A percentile compares a stretch with the other conserved stretches of the same genome.
These are phyloP conservation scores for Caenorhabditis briggsae DNA, from an alignment of 1,140 invertebrate species.

Conservation along the genomic window DNA sequence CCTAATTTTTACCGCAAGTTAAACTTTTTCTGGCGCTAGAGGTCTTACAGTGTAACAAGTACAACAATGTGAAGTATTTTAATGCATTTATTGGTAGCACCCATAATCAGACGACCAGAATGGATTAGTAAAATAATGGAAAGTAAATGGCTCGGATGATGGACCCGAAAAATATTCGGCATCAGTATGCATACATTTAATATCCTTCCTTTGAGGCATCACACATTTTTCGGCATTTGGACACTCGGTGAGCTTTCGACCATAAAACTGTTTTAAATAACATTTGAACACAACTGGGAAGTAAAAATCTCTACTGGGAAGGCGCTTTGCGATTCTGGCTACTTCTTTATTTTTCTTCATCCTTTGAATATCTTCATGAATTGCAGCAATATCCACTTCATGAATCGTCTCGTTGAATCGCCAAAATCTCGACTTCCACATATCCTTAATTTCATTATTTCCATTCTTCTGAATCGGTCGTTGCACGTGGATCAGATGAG, in stretches of 20 bases:
- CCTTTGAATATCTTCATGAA: neutral
- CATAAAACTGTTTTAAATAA: neutral
- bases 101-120: constrained; percentile 14
- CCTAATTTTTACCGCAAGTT: no score
- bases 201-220: neutral
- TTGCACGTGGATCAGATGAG: neutral
- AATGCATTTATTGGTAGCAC: constrained; percentile 28
- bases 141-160: neutral
- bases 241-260: neutral
- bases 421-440: neutral
- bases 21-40: no score
- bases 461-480: neutral
- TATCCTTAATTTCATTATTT: neutral
- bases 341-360: neutral
- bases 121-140: constrained; percentile 1
- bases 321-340: neutral
- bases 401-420: neutral
- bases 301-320: neutral
- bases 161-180: neutral
- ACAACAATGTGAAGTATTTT: no score
- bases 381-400: neutral
- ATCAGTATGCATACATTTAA: constrained; percentile 1
- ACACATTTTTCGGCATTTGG: neutral
- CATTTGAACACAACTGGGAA: neutral
- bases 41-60: no score